These are phyloP conservation scores for Enteromius unitaeniatus DNA, from an alignment of 2,797 vertebrate species.

Conservation along the genomic window DNA sequence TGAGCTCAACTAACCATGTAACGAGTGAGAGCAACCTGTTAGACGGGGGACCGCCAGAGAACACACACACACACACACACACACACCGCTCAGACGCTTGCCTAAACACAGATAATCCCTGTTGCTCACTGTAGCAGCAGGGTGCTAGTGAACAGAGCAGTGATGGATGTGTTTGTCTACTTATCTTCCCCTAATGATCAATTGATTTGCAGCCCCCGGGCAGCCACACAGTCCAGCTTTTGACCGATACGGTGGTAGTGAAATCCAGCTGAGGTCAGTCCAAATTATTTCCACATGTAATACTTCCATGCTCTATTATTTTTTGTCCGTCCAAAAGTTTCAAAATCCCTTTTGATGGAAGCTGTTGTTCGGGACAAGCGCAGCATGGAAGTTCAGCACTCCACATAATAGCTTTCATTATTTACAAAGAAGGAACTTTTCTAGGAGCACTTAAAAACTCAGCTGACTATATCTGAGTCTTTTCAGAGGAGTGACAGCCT, in stretches of 20 bases:
- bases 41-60: slow-evolving; percentile 13
- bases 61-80: slow-evolving; percentile 33
- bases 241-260: slow-evolving; percentile 22
- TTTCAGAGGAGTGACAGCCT: neutral
- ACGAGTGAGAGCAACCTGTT: slow-evolving; percentile 73
- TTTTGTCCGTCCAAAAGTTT: slow-evolving; percentile 36
- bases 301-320: slow-evolving; percentile 27
- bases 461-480: slow-evolving; percentile 28
- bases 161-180: slow-evolving; percentile 75
- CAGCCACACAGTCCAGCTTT: slow-evolving; percentile 39
- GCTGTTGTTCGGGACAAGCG: slow-evolving; percentile 7
- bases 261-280: slow-evolving; percentile 39
- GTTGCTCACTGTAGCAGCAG: slow-evolving; percentile 39
- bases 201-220: slow-evolving; percentile 75
- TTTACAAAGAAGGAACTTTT: neutral
- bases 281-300: slow-evolving; percentile 45
- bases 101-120: slow-evolving; percentile 50
- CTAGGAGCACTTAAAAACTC: neutral
- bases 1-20: slow-evolving; percentile 88
- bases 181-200: slow-evolving; percentile 75
- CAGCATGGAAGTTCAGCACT: slow-evolving; percentile 62
- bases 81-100: slow-evolving; percentile 32
- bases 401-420: slow-evolving; percentile 10
- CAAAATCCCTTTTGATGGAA: slow-evolving; percentile 34
- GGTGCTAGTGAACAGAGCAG: slow-evolving; percentile 21